These are phyloP conservation scores for Cliona cf. orientalis DNA, from an alignment of 37 sponge, comb jelly and placozoan species.

Conservation along the genomic window DNA sequence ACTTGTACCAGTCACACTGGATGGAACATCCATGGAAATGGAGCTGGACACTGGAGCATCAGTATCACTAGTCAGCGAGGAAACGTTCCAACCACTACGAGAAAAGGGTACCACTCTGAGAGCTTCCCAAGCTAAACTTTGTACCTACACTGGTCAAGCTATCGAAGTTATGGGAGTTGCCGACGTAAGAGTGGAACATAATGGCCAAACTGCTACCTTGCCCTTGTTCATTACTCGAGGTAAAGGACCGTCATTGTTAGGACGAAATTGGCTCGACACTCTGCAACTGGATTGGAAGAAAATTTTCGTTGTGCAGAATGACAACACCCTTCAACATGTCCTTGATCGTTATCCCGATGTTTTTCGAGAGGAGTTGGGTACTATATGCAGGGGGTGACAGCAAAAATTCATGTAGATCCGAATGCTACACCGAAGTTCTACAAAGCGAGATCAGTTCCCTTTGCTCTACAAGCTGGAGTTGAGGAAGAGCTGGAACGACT, in stretches of 20 bases:
- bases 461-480: constrained; percentile 41
- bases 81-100: not conserved
- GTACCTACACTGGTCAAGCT: constrained; percentile 28
- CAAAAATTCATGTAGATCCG: constrained; percentile 29
- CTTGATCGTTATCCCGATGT: constrained; percentile 27
- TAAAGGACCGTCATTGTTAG: constrained; percentile 1
- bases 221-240: not conserved
- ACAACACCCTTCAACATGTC: constrained; percentile 17
- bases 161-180: constrained; percentile 17
- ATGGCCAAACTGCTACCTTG: not conserved
- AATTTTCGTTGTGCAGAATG: not conserved
- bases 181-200: constrained; percentile 4
- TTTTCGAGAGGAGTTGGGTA: constrained; percentile 41
- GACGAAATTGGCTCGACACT: not conserved
- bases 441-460: constrained; percentile 58
- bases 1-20: not conserved
- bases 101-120: not conserved
- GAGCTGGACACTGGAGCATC: constrained; percentile 39
- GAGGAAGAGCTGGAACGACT: constrained; percentile 33
- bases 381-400: constrained; percentile 2
- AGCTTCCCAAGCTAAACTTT: not conserved
- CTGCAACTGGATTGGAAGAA: not conserved
- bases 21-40: constrained; percentile 3
- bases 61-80: constrained; percentile 12
- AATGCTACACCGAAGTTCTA: constrained; percentile 38